Percentiles rank a stretch among this genome's conserved stretches.
Evolutionary conservation across 1,140 invertebrate genomes (phyloP).

Genomic region (Camponotus floridanus): DNA sequence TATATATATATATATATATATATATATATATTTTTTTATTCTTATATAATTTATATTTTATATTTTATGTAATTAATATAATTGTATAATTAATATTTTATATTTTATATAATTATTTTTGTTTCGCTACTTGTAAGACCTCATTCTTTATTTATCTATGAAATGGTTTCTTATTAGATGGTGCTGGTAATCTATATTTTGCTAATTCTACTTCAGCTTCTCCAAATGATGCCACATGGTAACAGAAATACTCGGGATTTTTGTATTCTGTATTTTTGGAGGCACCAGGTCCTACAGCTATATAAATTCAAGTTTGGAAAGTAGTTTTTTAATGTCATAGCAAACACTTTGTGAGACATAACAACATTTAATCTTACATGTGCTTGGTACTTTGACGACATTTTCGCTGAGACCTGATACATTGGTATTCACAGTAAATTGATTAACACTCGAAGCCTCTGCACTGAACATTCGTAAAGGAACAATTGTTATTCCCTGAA

Average conservation of each 20-base stretch:
- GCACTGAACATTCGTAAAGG: slow-evolving; percentile 5
- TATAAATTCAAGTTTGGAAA: slow-evolving; percentile 31
- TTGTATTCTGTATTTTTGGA: slow-evolving; percentile 92
- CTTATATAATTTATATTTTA: too few relatives aligned
- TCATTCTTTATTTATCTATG: slow-evolving; percentile 24
- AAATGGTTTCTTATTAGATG: slow-evolving; percentile 86
- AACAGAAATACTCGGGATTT: slow-evolving; percentile 95
- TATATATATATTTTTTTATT: neutral
- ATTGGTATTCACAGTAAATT: slow-evolving; percentile 75
- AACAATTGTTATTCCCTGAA: slow-evolving; percentile 43
- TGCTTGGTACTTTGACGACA: slow-evolving; percentile 87
- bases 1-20: too few relatives aligned
- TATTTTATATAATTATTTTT: neutral
- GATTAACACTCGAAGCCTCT: neutral
- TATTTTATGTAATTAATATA: too few relatives aligned
- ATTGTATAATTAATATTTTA: neutral
- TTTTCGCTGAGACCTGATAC: slow-evolving; percentile 89
- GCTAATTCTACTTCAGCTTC: slow-evolving; percentile 95
- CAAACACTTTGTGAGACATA: neutral
- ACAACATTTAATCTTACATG: slow-evolving; percentile 79
- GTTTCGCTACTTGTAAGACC: neutral
- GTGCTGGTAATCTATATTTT: slow-evolving; percentile 91
- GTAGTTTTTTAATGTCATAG: neutral
- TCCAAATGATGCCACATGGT: slow-evolving; percentile 92
- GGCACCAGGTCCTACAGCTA: slow-evolving; percentile 90